Base-by-base conservation (phyloP, 92 coral and sea anemone species). In the Porites divaricata region DNA sequence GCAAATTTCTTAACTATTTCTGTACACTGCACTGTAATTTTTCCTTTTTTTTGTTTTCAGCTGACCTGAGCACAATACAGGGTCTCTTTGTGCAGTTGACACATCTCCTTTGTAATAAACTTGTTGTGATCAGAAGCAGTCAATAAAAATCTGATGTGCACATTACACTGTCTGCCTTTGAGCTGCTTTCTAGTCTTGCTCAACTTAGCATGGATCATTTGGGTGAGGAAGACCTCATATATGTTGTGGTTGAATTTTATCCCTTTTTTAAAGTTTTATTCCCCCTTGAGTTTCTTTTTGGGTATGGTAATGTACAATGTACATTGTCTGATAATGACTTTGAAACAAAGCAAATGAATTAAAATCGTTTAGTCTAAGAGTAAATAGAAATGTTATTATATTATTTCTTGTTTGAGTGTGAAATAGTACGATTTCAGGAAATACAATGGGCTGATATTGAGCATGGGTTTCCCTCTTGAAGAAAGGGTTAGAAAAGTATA, bases 61-160 rank as follows among this genome's bases (percentile, higher is more conserved):
- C 89, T 79, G 97, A 93, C 62, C 88, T 93, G 15, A 83, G 93
- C 24, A 91, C 99, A 25, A 88, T 94, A 15, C 90, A 92, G 68
- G 95, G 95, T 12, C 86, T 96, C 91, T 96, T 95, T 86, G 94
- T 93, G 20, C 98, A 95, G 75, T 88, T 96, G 74, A 95, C 98
- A 1, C 93, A 91, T 74, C 92, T 96, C 70, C 83, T 96, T 58
- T 93, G 95, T 81, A 93, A 95, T 87, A 96, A 96, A 84, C 92
- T 96, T 75, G 98, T 96, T 21, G 96, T 96, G 23, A 82, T 89
- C 9, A 86, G 98, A 78, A 93, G 99, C 91, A 96, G 99, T 19
- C 93, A 89, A 28, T 96, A 98, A 98, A 96, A 95, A 80, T 76
- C 95, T 20, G 99, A 96, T 41, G 85, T 96, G 23, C 99, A 95